Evolutionary conservation across 1,140 invertebrate species (phyloP), one percentile per base, ranked within the genome.

Genomic region (Ephestia elutella): DNA sequence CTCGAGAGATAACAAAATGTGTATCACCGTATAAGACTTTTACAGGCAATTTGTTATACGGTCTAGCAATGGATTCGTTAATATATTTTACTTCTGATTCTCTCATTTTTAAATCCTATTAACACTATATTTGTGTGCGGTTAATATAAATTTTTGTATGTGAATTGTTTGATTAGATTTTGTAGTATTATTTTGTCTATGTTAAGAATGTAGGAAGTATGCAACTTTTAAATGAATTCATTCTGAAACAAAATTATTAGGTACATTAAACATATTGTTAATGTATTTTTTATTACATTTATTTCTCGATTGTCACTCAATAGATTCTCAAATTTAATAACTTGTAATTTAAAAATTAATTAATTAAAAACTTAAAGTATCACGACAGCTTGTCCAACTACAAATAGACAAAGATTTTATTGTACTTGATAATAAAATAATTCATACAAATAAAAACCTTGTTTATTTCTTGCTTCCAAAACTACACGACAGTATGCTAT

Each of bases 351-450:
- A n/a, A n/a, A n/a, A n/a, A n/a, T n/a, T n/a, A n/a, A n/a, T n/a
- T n/a, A n/a, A n/a, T n/a, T n/a, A n/a, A n/a, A n/a, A n/a, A n/a
- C n/a, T 19, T 35, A 7, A 55, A 58, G 44, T 49, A 49, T 49
- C 49, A 56, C 18, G 49, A 57, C 49, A 57, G 21, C 44, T 54
- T 56, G 49, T 71, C 69, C 49, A 11, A 38, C n/a, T 65, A 70
- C 38, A 70, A 55, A 61, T 32, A 56, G 62, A 66, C 71, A 72
- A 72, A 73, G 66, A 74, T 78, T 78, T 78, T 72, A 75, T 78
- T 75, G 75, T 78, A 74, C 62, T 79, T 62, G 53, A 70, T 72
- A 75, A 70, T 78, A 78, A 80, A 80, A 82, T 80, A 75, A 75
- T 80, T 81, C 70, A 78, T 76, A 70, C 62, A 62, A 77, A 78